These are phyloP conservation scores for Atherinosoma microstoma DNA, from an alignment of 2,797 vertebrate species.

Conservation along the genomic window DNA sequence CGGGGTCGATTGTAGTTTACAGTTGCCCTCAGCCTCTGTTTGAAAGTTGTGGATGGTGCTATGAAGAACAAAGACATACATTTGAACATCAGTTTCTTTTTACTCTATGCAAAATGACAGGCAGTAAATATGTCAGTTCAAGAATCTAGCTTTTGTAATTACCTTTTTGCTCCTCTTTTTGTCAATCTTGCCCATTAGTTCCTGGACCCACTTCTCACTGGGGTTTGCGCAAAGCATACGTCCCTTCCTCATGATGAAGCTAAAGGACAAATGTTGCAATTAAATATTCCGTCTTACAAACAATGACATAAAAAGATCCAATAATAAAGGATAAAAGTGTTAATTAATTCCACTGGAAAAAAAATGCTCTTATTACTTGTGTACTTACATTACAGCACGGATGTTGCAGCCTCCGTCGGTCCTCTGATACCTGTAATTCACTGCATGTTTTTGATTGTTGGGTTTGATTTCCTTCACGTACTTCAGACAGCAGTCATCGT, in stretches of 20 bases:
- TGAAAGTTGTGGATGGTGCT: background rate
- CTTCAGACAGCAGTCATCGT: slow-evolving; percentile 83
- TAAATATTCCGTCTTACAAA: background rate
- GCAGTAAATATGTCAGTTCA: background rate
- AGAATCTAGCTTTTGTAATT: background rate
- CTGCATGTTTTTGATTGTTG: background rate
- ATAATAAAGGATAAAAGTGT: background rate
- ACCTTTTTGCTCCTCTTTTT: background rate
- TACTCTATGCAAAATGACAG: background rate
- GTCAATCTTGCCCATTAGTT: slow-evolving; percentile 48
- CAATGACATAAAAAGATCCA: background rate
- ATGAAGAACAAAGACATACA: slow-evolving; percentile 22
- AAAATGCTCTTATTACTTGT: background rate
- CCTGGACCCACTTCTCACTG: slow-evolving; percentile 60
- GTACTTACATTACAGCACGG: slow-evolving; percentile 79
- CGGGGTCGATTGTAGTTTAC: background rate
- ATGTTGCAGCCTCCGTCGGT: slow-evolving; percentile 84
- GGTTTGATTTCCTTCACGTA: slow-evolving; percentile 22
- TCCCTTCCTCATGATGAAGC: slow-evolving; percentile 71
- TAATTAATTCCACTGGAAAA: background rate
- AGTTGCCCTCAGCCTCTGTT: slow-evolving; percentile 31
- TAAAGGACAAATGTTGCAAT: slow-evolving; percentile 37
- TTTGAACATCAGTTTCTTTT: background rate
- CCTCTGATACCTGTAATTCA: slow-evolving; percentile 69
- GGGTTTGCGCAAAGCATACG: slow-evolving; percentile 72